Percentiles rank a stretch among this genome's conserved stretches.
Evolutionary conservation across 2,797 vertebrate species (phyloP).

Genomic region (Leptatherina wallacei): DNA sequence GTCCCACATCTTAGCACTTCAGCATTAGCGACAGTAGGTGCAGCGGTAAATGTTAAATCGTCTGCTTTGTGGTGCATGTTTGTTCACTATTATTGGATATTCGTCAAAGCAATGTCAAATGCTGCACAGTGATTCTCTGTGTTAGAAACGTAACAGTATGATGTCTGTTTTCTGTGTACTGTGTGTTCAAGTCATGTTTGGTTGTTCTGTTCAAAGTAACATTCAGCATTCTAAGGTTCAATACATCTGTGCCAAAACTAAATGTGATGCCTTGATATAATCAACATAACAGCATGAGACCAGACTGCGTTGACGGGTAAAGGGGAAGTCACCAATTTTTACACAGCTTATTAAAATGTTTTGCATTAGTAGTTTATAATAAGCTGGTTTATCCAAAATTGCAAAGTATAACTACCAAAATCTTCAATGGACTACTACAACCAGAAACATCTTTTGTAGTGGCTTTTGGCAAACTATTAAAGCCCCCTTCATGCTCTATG

Average conservation of each 20-base stretch:
- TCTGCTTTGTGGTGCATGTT: slow-evolving; percentile 74
- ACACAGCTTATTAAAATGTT: not conserved
- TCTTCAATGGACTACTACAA: not conserved
- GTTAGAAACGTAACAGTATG: slow-evolving; percentile 43
- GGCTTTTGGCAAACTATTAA: not conserved
- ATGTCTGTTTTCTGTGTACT: slow-evolving; percentile 50
- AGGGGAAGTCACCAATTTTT: not conserved
- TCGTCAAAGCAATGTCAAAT: slow-evolving; percentile 57
- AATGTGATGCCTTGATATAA: slow-evolving; percentile 30
- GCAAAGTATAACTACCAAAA: not conserved
- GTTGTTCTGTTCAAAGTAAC: slow-evolving; percentile 21
- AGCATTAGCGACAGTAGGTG: slow-evolving; percentile 48
- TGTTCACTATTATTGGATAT: slow-evolving; percentile 64
- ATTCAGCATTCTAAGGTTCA: slow-evolving; percentile 18
- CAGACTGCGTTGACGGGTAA: not conserved
- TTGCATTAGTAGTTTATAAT: slow-evolving; percentile 1
- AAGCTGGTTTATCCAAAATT: not conserved
- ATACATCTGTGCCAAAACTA: slow-evolving; percentile 31
- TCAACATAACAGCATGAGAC: slow-evolving; percentile 10
- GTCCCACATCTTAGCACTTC: slow-evolving; percentile 29
- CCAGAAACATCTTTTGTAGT: not conserved
- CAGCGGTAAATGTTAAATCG: slow-evolving; percentile 58
- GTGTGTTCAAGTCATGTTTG: slow-evolving; percentile 46
- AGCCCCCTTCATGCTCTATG: not conserved
- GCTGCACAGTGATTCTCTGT: slow-evolving; percentile 48